Conservation (phyloP, 2,888 invertebrate species). For the Pachydiplax longipennis region DNA sequence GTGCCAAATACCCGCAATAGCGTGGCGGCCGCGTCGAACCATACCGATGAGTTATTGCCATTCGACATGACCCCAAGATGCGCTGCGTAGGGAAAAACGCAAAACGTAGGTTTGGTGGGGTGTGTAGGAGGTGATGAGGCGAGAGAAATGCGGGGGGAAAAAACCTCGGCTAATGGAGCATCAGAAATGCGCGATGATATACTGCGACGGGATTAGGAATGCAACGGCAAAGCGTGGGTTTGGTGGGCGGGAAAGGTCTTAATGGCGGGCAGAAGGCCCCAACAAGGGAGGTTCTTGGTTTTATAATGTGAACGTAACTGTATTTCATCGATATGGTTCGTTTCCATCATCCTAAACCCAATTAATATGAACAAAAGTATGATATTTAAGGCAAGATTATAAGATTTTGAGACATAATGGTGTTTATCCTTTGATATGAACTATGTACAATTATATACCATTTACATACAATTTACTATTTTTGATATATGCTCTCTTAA, state of each 20-base stretch:
- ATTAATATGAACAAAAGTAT: too few species aligned
- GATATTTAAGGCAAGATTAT: too few species aligned
- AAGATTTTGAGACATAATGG: too few species aligned
- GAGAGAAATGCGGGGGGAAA: neutral
- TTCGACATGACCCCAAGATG: neutral
- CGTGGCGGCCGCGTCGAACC: neutral
- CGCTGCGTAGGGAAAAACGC: neutral
- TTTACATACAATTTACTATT: too few species aligned
- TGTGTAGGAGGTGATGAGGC: neutral
- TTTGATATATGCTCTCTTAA: too few species aligned
- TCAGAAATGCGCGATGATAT: neutral
- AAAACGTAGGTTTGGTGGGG: neutral
- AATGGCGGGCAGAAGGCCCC: neutral
- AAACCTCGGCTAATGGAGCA: neutral
- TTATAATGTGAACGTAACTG: too few species aligned
- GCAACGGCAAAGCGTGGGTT: neutral
- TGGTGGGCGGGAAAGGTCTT: neutral
- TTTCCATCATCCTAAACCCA: too few species aligned
- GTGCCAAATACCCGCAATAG: constrained; percentile 12
- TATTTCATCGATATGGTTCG: too few species aligned
- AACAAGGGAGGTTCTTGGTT: neutral
- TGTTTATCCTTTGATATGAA: too few species aligned
- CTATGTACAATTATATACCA: too few species aligned
- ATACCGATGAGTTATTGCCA: constrained; percentile 12
- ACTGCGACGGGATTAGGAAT: neutral